phyloP scores from a whole-genome alignment of 2,888 invertebrate species.

The Nephrotoma flavescens region DNA sequence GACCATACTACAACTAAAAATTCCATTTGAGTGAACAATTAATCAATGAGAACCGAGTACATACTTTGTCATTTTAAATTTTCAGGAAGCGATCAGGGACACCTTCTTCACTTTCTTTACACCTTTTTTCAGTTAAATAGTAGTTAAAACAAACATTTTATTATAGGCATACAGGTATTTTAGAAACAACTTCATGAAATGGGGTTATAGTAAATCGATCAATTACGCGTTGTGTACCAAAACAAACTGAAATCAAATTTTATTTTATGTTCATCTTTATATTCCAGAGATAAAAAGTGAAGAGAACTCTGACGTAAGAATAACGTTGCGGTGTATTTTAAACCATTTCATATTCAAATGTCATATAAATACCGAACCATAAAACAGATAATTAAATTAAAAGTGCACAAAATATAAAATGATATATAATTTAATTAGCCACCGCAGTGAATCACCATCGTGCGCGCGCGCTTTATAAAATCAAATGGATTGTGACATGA shows the following conservation, averaged over 20 bases:
- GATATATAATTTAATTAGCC: background rate
- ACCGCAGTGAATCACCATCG: background rate
- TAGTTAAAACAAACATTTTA: no score
- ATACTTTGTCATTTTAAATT: no score
- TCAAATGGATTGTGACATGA: background rate
- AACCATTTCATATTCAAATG: background rate
- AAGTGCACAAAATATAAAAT: background rate
- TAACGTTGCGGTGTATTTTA: background rate
- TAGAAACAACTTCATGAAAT: no score
- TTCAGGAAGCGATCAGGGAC: no score
- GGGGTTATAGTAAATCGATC: no score
- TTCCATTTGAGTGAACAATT: no score
- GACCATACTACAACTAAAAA: no score
- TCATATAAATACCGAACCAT: background rate
- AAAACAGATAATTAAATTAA: background rate
- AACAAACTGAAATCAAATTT: background rate
- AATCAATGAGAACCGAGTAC: no score
- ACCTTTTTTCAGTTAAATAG: no score
- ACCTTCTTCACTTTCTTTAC: no score
- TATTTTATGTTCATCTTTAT: background rate
- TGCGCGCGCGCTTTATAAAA: background rate
- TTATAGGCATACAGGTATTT: no score
- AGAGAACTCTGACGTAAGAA: background rate
- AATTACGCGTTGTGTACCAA: background rate
- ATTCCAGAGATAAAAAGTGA: background rate